phyloP scores from a whole-genome alignment of 2,888 invertebrate genomes.

The Gnatocerus cornutus region DNA sequence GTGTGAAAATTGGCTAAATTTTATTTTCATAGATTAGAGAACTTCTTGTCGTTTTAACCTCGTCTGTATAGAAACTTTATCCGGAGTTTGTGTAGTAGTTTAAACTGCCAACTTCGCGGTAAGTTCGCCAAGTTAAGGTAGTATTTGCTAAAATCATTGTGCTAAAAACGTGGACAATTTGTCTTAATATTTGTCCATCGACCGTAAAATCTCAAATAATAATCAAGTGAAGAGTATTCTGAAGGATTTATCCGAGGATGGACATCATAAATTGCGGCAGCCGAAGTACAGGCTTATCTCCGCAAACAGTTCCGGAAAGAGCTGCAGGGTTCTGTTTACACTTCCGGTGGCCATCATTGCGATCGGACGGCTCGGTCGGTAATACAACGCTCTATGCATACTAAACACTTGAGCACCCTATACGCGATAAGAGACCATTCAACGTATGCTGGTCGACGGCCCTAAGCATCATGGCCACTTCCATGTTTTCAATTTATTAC shows the following conservation, averaged over 20 bases:
- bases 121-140: background rate
- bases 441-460: constrained; percentile 56
- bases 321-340: constrained; percentile 64
- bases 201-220: background rate
- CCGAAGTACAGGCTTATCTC: constrained; percentile 58
- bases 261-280: constrained; percentile 46
- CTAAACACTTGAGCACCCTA: constrained; percentile 57
- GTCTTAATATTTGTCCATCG: background rate
- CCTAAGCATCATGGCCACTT: constrained; percentile 49
- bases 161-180: background rate
- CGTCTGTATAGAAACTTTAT: background rate
- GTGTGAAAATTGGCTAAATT: background rate
- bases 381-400: constrained; percentile 52
- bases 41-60: constrained; percentile 2
- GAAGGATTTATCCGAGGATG: constrained; percentile 31
- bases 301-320: constrained; percentile 61
- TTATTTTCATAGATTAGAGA: constrained; percentile 1
- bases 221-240: constrained; percentile 15
- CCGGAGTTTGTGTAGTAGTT: background rate
- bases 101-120: background rate
- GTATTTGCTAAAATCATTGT: background rate
- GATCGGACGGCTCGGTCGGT: constrained; percentile 51
- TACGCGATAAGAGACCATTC: constrained; percentile 58
- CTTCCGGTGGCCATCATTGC: constrained; percentile 62
- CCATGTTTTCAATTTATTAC: constrained; percentile 48